Evolutionary conservation across 1,140 invertebrate species (phyloP), one percentile per base, ranked within the genome.

Genomic region (Drosophila tsacasi): DNA sequence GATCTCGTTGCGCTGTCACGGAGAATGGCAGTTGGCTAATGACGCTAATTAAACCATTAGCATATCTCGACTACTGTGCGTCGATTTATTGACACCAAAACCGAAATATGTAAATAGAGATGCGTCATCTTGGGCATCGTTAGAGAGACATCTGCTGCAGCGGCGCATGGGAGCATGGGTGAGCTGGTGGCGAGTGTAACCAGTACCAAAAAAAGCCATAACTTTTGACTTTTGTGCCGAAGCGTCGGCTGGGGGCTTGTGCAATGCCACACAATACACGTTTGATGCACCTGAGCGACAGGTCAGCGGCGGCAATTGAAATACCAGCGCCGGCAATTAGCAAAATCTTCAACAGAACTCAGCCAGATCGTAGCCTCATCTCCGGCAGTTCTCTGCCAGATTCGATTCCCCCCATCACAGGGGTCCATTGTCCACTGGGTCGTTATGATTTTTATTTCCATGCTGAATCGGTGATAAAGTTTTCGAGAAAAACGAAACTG

Each of bases 71-170:
- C 72, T 75, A 57, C 73, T 61, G 71, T 79, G 59, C 71, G 71
- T 73, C 78, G 64, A 80, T 67, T 67, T 72, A 77, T 86, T 84
- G 81, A 63, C 64, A 71, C 85, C 89, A 52, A 79, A 78, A 81
- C 58, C 66, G 55, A 81, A 79, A 62, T 63, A 84, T 85, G 74
- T 76, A 86, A 85, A 85, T 86, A 72, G 54, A 83, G 83, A 82
- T 83, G 83, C 83, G 83, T 86, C 83, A 86, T 79, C 80, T 54
- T 57, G 49, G 47, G 44, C 42, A 59, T 68, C 83, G 72, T 76
- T 76, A 65, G 62, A 54, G 60, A n/a, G 21, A 17, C 25, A 39
- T 23, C 35, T 57, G 66, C 47, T 44, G 61, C 60, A 19, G 19
- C 42, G 32, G 30, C 47, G 68, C 44, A 35, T 39, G 25, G 52